Evolutionary conservation across 2,797 vertebrate genomes (phyloP), one percentile per base, ranked within the genome.

Genomic region (Bovichtus diacanthus): DNA sequence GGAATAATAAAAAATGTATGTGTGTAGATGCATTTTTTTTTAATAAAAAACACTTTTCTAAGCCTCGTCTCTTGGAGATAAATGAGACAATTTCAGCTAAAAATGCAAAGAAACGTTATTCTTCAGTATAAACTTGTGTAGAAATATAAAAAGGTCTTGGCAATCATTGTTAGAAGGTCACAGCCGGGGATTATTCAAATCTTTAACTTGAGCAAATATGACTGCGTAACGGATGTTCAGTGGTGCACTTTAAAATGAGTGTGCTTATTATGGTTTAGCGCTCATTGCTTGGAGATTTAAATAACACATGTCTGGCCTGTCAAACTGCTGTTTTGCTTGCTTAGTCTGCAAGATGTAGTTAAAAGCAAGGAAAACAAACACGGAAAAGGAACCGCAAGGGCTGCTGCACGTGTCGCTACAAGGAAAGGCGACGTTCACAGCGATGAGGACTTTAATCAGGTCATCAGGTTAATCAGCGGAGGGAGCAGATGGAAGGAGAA

Each of bases 251-350:
- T 65, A 56, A 82, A 69, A 74, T n/a, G 41, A 67, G 46, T 16
- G 4, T 58, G 68, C 47, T 83, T 70, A 76, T 78, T 70, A 78
- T 63, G 65, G 73, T 72, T 74, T 70, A 65, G 34, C 9, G 43
- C 73, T 83, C 70, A 70, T 73, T 73, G 68, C 67, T 60, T 2
- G 6, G 62, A 73, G 76, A 81, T 85, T 87, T 65, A 80, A 82
- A 86, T 82, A 65, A 77, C 72, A 70, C 43, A 73, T 13, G 59
- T 76, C 65, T 82, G 66, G 71, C 53, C 70, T 78, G 60, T 71
- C 78, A 62, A 80, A 68, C 53, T 50, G 73, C 49, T 43, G 56
- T 70, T 76, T 53, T 43, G 39, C 69, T 78, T 34, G 21, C 43
- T 78, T 70, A 76, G 56, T 70, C 66, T 65, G 49, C n/a, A 25